phyloP scores from a whole-genome alignment of 1,140 invertebrate genomes.

The Dysdera silvatica region DNA sequence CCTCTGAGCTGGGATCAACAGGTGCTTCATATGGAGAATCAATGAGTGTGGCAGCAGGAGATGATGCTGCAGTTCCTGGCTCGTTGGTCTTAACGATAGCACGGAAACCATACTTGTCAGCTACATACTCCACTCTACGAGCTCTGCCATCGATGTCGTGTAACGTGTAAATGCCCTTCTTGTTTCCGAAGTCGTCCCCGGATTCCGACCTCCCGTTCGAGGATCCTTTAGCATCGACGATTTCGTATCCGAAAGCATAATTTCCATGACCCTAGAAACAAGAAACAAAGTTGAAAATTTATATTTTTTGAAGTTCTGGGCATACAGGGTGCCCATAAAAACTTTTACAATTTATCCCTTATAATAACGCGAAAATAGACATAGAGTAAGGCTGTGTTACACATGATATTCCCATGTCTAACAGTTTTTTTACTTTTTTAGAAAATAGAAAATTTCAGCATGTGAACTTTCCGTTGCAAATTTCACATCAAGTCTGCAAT shows the following conservation, averaged over 20 bases:
- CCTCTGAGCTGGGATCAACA: not conserved
- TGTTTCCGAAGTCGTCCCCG: constrained; percentile 60
- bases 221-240: not conserved
- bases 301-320: too few relatives aligned
- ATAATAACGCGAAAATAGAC: too few relatives aligned
- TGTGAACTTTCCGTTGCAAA: too few relatives aligned
- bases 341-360: too few relatives aligned
- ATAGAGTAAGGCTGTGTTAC: too few relatives aligned
- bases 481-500: too few relatives aligned
- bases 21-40: not conserved
- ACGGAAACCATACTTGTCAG: constrained; percentile 31
- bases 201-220: constrained; percentile 51
- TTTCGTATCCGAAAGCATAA: constrained; percentile 21
- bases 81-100: constrained; percentile 33
- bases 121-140: constrained; percentile 28
- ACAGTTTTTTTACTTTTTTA: too few relatives aligned
- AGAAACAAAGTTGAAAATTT: too few relatives aligned
- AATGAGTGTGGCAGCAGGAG: constrained; percentile 22
- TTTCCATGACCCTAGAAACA: constrained; percentile 30
- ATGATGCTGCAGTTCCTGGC: constrained; percentile 29
- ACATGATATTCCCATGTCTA: too few relatives aligned
- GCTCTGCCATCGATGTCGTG: constrained; percentile 24
- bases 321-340: too few relatives aligned
- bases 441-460: too few relatives aligned
- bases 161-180: constrained; percentile 4